Evolutionary conservation across 2,888 invertebrate species (phyloP), one percentile per base, ranked within the genome.

Genomic region (Linnaemya vulpina): DNA sequence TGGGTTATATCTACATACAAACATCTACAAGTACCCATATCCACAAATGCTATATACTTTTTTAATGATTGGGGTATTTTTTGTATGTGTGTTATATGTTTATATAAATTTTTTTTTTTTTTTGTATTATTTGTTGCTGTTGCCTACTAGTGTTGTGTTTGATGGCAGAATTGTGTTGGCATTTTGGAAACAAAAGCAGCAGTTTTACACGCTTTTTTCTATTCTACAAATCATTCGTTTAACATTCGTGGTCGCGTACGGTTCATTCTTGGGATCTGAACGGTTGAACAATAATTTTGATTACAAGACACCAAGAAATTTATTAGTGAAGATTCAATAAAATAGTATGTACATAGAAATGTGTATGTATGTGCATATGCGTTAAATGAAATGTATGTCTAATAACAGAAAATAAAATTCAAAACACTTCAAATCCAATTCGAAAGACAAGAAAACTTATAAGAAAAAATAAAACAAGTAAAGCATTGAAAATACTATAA

Each of bases 201-300:
- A 85, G 87, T 88, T 89, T 89, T 89, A 89, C 89, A 89, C 88
- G 88, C 88, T 89, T 89, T 88, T 88, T 90, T 89, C 89, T 89
- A 88, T 89, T 89, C 88, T 88, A 88, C 89, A 89, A 89, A 91
- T 92, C 92, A 92, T 91, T 92, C 91, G 90, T 88, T 90, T 88
- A 88, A 89, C 87, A 89, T 89, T 90, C 87, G 88, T 88, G 89
- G 90, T 90, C 89, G 90, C 82, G 91, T 89, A 87, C 90, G 91
- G 92, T 91, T 90, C 90, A 88, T 87, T 87, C 80, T 87, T 77
- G 60, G 76, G 73, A 78, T 84, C 78, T 87, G 43, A 81, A 86
- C 90, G 90, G 89, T 89, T 88, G 55, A 62, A 55, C 51, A 49
- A 46, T 35, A 49, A 15, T 70, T 71, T 17, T 71, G 53, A 70